Conservation (phyloP, 2,888 invertebrate genomes). For the Dicyrtoma fusca region DNA sequence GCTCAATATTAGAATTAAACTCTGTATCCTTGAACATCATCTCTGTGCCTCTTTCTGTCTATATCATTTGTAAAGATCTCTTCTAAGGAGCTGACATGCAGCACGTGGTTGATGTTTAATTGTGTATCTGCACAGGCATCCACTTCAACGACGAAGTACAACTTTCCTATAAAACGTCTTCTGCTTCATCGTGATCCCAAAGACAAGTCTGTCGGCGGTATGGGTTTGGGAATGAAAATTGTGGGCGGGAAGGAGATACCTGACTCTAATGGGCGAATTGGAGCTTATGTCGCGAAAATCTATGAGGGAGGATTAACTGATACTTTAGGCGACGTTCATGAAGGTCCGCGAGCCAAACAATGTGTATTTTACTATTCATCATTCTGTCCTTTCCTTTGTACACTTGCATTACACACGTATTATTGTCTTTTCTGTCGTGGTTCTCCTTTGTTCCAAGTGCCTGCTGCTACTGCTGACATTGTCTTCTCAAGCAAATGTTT, state of each 20-base stretch:
- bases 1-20: too few species aligned
- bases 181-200: slow-evolving; percentile 65
- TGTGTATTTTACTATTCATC: not conserved
- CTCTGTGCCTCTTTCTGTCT: too few species aligned
- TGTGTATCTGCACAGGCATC: not conserved
- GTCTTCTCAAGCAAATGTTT: too few species aligned
- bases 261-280: slow-evolving; percentile 62
- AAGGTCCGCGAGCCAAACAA: slow-evolving; percentile 61
- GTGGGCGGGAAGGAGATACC: slow-evolving; percentile 66
- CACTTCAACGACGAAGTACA: slow-evolving; percentile 57
- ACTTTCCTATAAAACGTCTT: slow-evolving; percentile 64
- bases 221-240: slow-evolving; percentile 66
- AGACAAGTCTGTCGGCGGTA: slow-evolving; percentile 63
- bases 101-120: not conserved
- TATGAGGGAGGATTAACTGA: slow-evolving; percentile 64
- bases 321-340: slow-evolving; percentile 65
- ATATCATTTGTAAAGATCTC: not conserved
- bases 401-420: too few species aligned
- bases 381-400: not conserved
- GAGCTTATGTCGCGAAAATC: slow-evolving; percentile 66
- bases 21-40: too few species aligned
- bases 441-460: too few species aligned
- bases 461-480: too few species aligned
- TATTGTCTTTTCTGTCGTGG: too few species aligned
- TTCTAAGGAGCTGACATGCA: not conserved